Evolutionary conservation across 1,140 invertebrate genomes (phyloP), one percentile per base, ranked within the genome.

Genomic region (Leptonema lineaticorne): DNA sequence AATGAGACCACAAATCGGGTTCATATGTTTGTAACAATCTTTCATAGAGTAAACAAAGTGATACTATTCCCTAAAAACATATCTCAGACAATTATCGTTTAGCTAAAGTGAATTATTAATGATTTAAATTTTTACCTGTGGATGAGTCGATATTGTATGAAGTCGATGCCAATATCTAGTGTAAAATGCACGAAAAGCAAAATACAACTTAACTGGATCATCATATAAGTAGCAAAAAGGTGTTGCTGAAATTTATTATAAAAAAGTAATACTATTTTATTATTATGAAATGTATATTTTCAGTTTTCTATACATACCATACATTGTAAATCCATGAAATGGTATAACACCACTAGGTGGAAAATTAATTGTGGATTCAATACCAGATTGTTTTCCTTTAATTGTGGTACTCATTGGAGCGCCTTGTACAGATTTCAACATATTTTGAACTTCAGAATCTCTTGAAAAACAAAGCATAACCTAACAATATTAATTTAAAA

Each of bases 261-360:
- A 6, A 6, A 6, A 33, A 6, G 11, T 11, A 5, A 33, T 33
- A 33, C 11, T 5, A 33, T 33, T 57, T 28, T 3, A 57, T 28
- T 57, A 24, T 26, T 24, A 7, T 16, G 11, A 20, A 9, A 11
- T 50, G 4, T 50, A 50, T 50, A 50, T 50, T 50, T 16, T 7
- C 7, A 46, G 7, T 8, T 46, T 20, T 8, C 18, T 50, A 5
- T 5, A 24, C 50, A 84, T 85, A 95, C 93, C 92, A 81, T 96
- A 97, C 95, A 98, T 97, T 7, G 95, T 92, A 77, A 98, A 97
- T 0, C 95, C 96, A 78, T 98, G 95, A 78, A 97, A 98, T 6
- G 96, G 96, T 74, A 98, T 94, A 16, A 98, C 89, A 4, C 95
- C 95, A 81, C 92, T 95, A 0, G 95, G 95, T 14, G 96, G 95